Conservation (phyloP, 1,140 invertebrate genomes). For the Episyrphus balteatus region DNA sequence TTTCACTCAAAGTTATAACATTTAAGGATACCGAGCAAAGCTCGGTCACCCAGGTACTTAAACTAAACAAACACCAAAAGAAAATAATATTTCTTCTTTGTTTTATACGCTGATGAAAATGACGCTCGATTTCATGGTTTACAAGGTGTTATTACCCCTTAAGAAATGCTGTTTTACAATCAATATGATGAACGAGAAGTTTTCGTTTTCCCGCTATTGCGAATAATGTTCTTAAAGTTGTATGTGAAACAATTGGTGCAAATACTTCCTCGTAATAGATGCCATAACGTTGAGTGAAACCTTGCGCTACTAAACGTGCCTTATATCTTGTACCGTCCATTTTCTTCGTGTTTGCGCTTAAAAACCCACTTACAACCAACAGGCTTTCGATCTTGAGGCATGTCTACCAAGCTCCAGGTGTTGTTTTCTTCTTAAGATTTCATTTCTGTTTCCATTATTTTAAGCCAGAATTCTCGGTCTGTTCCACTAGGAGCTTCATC, state of each 20-base stretch:
- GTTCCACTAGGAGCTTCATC: too few relatives aligned
- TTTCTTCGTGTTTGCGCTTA: slow-evolving; percentile 13
- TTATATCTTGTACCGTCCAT: slow-evolving; percentile 20
- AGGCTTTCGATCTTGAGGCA: slow-evolving; percentile 5
- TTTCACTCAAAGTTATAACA: too few relatives aligned
- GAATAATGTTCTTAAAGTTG: slow-evolving; percentile 15
- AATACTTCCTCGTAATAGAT: slow-evolving; percentile 10
- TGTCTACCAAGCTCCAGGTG: slow-evolving; percentile 8
- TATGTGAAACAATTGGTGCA: slow-evolving; percentile 15
- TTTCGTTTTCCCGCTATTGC: slow-evolving; percentile 6
- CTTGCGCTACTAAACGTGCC: slow-evolving; percentile 14
- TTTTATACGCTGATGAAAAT: too few relatives aligned
- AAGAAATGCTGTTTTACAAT: too few relatives aligned
- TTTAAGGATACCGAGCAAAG: too few relatives aligned
- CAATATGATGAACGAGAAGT: slow-evolving; percentile 14
- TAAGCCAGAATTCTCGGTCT: too few relatives aligned
- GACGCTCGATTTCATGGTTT: too few relatives aligned
- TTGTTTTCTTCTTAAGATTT: slow-evolving; percentile 8
- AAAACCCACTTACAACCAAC: slow-evolving; percentile 11
- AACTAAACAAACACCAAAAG: too few relatives aligned
- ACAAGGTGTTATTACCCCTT: too few relatives aligned
- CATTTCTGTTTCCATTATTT: too few relatives aligned
- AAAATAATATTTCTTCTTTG: too few relatives aligned
- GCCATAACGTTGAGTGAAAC: slow-evolving; percentile 9
- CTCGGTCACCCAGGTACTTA: too few relatives aligned